phyloP scores from a whole-genome alignment of 2,113 vertebrate genomes.

The Crotalus helleri region DNA sequence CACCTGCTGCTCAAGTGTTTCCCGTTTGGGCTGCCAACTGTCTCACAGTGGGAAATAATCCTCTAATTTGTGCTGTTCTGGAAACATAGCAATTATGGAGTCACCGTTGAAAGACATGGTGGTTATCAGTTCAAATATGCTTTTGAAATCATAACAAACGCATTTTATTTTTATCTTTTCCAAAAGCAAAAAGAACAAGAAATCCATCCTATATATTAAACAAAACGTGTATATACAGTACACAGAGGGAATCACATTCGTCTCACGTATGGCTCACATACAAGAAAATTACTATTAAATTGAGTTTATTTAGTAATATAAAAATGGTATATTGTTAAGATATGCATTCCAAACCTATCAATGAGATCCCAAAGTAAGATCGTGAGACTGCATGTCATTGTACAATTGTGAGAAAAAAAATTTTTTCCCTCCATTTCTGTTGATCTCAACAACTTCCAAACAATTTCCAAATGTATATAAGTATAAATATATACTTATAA shows the following conservation, averaged over 20 bases:
- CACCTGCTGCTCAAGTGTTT: background rate
- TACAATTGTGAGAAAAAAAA: background rate
- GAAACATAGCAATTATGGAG: background rate
- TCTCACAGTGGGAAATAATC: conserved; percentile 8
- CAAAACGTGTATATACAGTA: background rate
- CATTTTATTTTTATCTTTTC: fast-evolving
- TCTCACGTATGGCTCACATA: background rate
- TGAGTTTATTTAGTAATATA: background rate
- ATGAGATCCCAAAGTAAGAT: background rate
- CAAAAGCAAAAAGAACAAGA: background rate
- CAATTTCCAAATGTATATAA: no score
- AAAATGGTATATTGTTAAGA: background rate
- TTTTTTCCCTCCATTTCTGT: background rate
- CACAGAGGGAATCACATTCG: background rate
- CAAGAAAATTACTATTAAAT: background rate
- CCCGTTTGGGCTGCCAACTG: conserved; percentile 26
- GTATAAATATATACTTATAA: background rate
- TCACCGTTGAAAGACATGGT: background rate
- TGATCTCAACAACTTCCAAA: background rate
- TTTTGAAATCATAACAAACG: background rate
- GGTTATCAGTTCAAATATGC: background rate
- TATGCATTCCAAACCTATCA: background rate
- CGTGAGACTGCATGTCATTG: background rate
- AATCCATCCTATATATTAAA: background rate
- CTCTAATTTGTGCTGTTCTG: background rate